These are phyloP conservation scores for Lasioglossum calceatum DNA, from an alignment of 2,888 invertebrate species.

Conservation along the genomic window DNA sequence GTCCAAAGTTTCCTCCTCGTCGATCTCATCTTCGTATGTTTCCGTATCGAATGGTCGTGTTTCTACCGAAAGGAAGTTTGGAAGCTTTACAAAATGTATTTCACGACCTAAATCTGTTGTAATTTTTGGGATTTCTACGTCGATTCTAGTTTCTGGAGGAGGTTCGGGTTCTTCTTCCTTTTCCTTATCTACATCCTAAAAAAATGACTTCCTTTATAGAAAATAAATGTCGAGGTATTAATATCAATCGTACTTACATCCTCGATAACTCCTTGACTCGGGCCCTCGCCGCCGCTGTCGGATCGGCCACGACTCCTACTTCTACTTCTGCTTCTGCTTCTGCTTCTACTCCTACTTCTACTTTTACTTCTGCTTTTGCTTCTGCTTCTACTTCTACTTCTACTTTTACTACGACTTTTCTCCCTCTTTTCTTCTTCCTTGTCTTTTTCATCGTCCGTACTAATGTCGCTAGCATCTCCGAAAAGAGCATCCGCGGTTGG, in stretches of 20 bases:
- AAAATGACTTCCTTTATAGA: constrained; percentile 16
- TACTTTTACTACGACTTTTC: constrained; percentile 85
- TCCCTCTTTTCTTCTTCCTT: constrained; percentile 78
- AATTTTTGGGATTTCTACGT: constrained; percentile 98
- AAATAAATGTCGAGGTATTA: background rate
- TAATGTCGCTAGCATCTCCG: constrained; percentile 97
- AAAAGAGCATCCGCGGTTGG: constrained; percentile 94
- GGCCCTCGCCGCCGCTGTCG: constrained; percentile 80
- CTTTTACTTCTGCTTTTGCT: constrained; percentile 79
- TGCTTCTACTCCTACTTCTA: constrained; percentile 74
- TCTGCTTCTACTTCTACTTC: constrained; percentile 85
- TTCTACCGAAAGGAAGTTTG: constrained; percentile 99
- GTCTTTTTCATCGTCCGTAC: constrained; percentile 91
- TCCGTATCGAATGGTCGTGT: constrained; percentile 97
- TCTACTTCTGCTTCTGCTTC: constrained; percentile 84
- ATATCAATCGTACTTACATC: constrained; percentile 70
- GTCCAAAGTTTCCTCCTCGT: constrained; percentile 98
- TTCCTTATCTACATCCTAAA: constrained; percentile 86
- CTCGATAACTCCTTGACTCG: constrained; percentile 74
- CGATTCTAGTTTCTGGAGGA: constrained; percentile 96
- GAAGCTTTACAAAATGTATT: constrained; percentile 97
- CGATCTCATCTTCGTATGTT: constrained; percentile 99
- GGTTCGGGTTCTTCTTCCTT: constrained; percentile 92
- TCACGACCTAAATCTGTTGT: constrained; percentile 96
- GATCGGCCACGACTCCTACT: constrained; percentile 79